Conservation (phyloP, 2,113 vertebrate genomes). For the Geococcyx californianus region DNA sequence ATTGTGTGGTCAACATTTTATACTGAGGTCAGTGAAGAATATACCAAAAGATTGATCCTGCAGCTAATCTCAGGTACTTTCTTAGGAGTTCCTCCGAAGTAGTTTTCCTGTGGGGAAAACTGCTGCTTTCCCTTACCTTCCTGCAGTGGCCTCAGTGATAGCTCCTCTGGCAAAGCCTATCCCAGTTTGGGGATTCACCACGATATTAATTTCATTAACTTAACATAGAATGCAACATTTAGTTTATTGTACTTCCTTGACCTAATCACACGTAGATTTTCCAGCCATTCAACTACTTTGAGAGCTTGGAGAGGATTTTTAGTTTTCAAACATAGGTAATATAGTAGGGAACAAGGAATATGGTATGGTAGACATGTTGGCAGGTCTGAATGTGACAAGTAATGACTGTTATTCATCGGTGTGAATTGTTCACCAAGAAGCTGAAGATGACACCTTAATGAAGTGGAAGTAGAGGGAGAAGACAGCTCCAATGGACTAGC, state of each 20-base stretch:
- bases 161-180: not conserved
- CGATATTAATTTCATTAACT: not conserved
- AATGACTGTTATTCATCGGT: not conserved
- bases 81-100: rapidly evolving
- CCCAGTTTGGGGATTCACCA: not conserved
- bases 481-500: not conserved
- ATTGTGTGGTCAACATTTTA: not conserved
- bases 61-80: not conserved
- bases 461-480: not conserved
- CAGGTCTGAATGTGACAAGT: not conserved
- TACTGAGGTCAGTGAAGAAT: not conserved
- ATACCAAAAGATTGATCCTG: not conserved
- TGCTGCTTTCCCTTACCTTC: not conserved
- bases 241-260: not conserved
- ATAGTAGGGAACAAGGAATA: not conserved
- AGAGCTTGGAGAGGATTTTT: not conserved
- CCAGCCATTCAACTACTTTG: not conserved
- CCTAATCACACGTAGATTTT: not conserved
- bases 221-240: not conserved
- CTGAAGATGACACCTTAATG: not conserved
- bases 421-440: not conserved
- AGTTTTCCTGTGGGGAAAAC: not conserved
- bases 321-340: not conserved
- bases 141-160: not conserved
- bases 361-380: not conserved